phyloP scores from a whole-genome alignment of 2,113 vertebrate genomes.

The Grammatotria lemairii region DNA sequence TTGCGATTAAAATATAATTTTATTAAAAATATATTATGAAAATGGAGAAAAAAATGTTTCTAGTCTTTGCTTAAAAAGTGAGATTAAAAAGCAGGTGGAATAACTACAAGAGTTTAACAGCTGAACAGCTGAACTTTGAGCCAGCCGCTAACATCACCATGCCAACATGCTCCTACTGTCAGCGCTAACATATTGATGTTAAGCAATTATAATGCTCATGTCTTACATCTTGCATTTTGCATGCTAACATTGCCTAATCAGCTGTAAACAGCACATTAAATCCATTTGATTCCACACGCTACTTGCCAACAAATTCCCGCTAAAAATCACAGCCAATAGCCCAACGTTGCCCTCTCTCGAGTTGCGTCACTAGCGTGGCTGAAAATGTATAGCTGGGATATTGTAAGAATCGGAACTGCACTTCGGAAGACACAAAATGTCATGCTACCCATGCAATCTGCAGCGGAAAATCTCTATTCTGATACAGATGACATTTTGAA shows the following conservation, averaged over 20 bases:
- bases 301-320: background rate
- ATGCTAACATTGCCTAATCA: background rate
- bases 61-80: background rate
- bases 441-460: background rate
- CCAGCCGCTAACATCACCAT: background rate
- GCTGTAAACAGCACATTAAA: background rate
- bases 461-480: conserved; percentile 10
- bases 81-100: background rate
- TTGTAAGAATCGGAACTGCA: background rate
- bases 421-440: conserved; percentile 16
- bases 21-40: background rate
- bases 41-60: background rate
- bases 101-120: background rate
- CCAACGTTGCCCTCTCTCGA: background rate
- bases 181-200: background rate
- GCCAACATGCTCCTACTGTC: background rate
- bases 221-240: background rate
- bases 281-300: background rate
- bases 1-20: background rate
- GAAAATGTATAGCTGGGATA: background rate
- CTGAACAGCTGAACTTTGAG: background rate
- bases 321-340: background rate
- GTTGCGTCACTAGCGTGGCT: background rate
- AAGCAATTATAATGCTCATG: background rate
- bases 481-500: conserved; percentile 43